phyloP scores from a whole-genome alignment of 2,113 vertebrate species.

The Mungos mungo region DNA sequence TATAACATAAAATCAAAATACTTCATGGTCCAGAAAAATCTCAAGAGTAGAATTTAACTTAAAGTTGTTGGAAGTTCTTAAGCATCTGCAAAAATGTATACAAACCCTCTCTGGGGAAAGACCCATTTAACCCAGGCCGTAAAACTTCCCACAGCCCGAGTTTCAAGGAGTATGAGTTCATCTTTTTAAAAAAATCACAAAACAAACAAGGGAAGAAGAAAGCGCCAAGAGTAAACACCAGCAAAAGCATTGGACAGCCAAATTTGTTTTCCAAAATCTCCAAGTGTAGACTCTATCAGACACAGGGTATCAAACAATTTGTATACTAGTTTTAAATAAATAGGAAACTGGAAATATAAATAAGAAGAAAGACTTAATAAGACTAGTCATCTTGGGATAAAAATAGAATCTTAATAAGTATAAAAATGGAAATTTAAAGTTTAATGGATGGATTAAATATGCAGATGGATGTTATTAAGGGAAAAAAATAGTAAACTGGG shows the following conservation, averaged over 20 bases:
- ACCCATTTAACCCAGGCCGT: background rate
- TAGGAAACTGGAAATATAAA: background rate
- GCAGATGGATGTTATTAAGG: background rate
- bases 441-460: background rate
- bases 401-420: conserved; percentile 34
- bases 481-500: background rate
- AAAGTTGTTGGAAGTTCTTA: background rate
- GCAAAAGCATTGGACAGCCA: background rate
- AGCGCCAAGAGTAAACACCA: background rate
- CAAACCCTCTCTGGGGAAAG: background rate
- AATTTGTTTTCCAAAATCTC: background rate
- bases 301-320: background rate
- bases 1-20: background rate
- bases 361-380: conserved; percentile 21
- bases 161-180: background rate
- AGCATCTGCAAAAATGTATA: background rate
- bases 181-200: background rate
- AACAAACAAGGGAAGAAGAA: background rate
- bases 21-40: background rate
- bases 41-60: background rate
- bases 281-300: background rate
- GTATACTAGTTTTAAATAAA: background rate
- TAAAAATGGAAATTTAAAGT: background rate
- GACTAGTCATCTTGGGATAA: background rate
- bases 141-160: background rate